Evolutionary conservation across 2,113 vertebrate genomes (phyloP), one percentile per base, ranked within the genome.

Genomic region (Istiophorus platypterus): DNA sequence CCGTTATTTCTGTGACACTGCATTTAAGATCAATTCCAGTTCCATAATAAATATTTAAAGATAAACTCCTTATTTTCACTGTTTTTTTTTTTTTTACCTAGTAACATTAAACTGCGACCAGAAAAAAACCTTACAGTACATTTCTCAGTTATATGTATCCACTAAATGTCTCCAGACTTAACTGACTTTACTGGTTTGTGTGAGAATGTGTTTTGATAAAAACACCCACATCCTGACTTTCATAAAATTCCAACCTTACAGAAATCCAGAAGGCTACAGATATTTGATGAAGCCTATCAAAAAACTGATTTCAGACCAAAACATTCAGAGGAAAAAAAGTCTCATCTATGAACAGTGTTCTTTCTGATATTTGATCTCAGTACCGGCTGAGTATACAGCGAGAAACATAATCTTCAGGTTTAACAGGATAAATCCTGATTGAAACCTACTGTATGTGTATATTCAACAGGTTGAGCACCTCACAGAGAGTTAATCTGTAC

Each of bases 401-500:
- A 54, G 18, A 65, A 70, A 67, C 2, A 20, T 15, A 13, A 39
- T 51, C 8, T 8, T 51, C 15, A 17, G 4, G 9, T 37, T 41
- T 20, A 15, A 54, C 13, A 24, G 20, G 6, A 47, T 47, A 45
- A 59, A 45, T 54, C 17, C 47, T 27, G 14, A 18, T 14, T 24
- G 42, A 62, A 51, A 24, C 22, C 22, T 54, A 24, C 31, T 34
- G 31, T 34, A 3, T n/a, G 27, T 41, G 31, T 41, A 26, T 15
- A 18, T 39, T 57, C 52, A 45, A 13, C 34, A 67, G 63, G 63
- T 47, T 57, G 24, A 66, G 45, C 41, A 24, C 64, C 56, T 61
- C 7, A 26, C 9, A 5, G 45, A 31, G n/a, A 51, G 42, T n/a
- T 59, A 45, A 65, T 72, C 42, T 51, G 52, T 5, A 56, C 13